A percentile compares a stretch with the other conserved stretches of the same genome.
Evolutionary conservation across 2,888 invertebrate genomes (phyloP).

Genomic region (Baronia brevicornis): DNA sequence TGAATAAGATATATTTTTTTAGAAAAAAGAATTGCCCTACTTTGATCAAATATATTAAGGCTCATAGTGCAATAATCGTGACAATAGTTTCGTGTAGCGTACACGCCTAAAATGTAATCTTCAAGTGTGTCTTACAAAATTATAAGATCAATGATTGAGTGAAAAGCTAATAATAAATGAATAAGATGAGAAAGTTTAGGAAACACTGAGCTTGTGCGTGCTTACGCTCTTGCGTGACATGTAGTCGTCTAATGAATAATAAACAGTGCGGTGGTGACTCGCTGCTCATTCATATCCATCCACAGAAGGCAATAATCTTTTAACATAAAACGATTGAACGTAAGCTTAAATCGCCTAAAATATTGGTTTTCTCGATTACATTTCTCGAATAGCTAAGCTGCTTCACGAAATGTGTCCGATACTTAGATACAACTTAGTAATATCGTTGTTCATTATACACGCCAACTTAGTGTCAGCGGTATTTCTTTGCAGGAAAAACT

Average conservation of each 20-base stretch:
- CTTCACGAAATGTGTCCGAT: slow-evolving; percentile 26
- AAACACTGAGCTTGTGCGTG: slow-evolving; percentile 62
- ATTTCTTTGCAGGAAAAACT: slow-evolving; percentile 43
- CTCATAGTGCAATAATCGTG: too few species aligned
- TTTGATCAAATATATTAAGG: too few species aligned
- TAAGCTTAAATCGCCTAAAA: slow-evolving; percentile 41
- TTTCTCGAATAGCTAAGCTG: slow-evolving; percentile 26
- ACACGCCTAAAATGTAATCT: too few species aligned
- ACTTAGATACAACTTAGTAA: slow-evolving; percentile 28
- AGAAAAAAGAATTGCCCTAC: too few species aligned
- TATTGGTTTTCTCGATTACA: slow-evolving; percentile 43
- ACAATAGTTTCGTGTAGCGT: too few species aligned
- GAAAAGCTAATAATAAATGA: slow-evolving; percentile 3
- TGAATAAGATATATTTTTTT: too few species aligned
- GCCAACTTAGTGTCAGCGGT: slow-evolving; percentile 32
- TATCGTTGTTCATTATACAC: slow-evolving; percentile 19
- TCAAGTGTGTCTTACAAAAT: too few species aligned
- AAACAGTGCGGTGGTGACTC: slow-evolving; percentile 64
- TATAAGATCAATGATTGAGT: not conserved
- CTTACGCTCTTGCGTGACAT: slow-evolving; percentile 64
- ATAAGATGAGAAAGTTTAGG: slow-evolving; percentile 50
- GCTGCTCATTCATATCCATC: slow-evolving; percentile 69
- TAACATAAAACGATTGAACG: slow-evolving; percentile 56
- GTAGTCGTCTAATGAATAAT: slow-evolving; percentile 71
- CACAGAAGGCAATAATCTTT: slow-evolving; percentile 61